A percentile compares a stretch with the other conserved stretches of the same genome.
Conservation (phyloP, 2,113 vertebrate genomes). For the Engystomops pustulosus region DNA sequence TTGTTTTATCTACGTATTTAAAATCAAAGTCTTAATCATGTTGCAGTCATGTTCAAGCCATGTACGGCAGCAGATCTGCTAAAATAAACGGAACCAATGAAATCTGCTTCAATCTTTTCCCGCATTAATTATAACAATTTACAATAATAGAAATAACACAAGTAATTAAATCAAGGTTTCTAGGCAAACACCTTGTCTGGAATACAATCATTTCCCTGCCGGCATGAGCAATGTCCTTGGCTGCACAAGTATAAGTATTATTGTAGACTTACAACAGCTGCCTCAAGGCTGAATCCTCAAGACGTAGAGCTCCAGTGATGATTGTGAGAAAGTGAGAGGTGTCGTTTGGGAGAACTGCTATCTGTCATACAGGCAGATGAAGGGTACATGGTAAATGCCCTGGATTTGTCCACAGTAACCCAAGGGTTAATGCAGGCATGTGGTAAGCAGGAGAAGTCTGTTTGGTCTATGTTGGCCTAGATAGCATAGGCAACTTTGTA, state of each 20-base stretch:
- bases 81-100: not conserved
- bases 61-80: not conserved
- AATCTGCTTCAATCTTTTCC: not conserved
- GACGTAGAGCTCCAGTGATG: too few species aligned
- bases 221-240: not conserved
- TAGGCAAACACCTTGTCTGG: not conserved
- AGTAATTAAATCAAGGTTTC: not conserved
- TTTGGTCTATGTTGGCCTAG: too few species aligned
- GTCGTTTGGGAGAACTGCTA: too few species aligned
- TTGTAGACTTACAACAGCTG: not conserved
- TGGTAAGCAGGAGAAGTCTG: too few species aligned
- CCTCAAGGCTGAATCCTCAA: not conserved
- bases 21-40: too few species aligned
- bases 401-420: too few species aligned
- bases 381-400: too few species aligned
- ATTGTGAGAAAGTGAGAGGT: too few species aligned
- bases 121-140: not conserved
- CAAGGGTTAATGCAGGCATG: too few species aligned
- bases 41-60: not conserved
- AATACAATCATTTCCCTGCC: not conserved
- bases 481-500: too few species aligned
- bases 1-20: too few species aligned
- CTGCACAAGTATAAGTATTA: not conserved
- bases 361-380: too few species aligned
- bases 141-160: not conserved